Base-by-base conservation (phyloP, 2,797 vertebrate species). In the Propithecus deckenii region DNA sequence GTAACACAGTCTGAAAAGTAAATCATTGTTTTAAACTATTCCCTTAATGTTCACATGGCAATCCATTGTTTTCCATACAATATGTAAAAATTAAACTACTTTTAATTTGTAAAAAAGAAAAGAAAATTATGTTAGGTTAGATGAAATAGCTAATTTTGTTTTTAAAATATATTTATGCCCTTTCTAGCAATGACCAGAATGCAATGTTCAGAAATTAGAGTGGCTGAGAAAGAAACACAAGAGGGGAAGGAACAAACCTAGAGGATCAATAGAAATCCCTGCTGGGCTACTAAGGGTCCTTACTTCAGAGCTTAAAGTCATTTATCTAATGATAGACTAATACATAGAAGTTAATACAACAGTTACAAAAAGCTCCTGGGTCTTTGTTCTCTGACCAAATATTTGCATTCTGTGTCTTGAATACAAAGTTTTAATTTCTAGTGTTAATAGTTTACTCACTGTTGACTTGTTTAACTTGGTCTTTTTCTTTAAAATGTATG, bases 351-450 rank as follows among this genome's bases (percentile, higher is more conserved):
- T 61, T 97, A 95, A 94, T 86, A 20, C 55, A 96, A 93, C n/a
- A 41, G 17, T 32, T 75, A 11, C 14, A 71, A 88, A 97, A 96
- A 90, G 63, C 94, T 89, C 88, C 79, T 55, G 71, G 52, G 95
- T 95, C 86, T 97, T 95, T 83, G 52, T 91, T 95, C 91, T 79
- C 43, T 74, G 63, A 95, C 63, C 76, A 97, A 97, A 97, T 97
- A 96, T 95, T 97, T 98, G 80, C 55, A 96, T 86, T 95, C 80
- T 92, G 86, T 94, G 89, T 86, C 76, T 88, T 86, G 91, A 98
- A 95, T 97, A 61, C 90, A 97, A 96, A 97, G 79, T 96, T 96
- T 97, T 97, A 92, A 97, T 97, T 98, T 97, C 89, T 86, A 89
- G 74, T 76, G 91, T 95, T 97, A 97, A 97, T 91, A 79, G 74